A percentile compares a stretch with the other conserved stretches of the same genome.
Conservation (phyloP, 2,797 vertebrate genomes). For the Linurgus olivaceus region DNA sequence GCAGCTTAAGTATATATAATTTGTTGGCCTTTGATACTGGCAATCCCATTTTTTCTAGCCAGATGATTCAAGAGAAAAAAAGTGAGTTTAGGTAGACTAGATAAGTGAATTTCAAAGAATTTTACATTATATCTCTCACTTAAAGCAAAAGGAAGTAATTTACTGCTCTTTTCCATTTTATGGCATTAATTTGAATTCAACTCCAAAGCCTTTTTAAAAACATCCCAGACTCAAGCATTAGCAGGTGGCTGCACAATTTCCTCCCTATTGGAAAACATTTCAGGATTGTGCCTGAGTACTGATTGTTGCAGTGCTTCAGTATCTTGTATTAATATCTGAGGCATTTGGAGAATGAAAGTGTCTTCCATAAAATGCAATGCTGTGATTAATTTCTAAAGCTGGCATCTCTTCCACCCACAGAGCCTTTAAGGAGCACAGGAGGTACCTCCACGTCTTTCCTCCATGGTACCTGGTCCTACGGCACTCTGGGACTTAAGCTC, state of each 20-base stretch:
- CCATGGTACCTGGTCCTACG: rapidly evolving
- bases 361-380: not conserved
- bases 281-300: not conserved
- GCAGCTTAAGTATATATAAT: not conserved
- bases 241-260: not conserved
- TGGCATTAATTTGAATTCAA: not conserved
- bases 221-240: not conserved
- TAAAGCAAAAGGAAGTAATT: not conserved
- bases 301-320: not conserved
- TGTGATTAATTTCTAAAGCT: not conserved
- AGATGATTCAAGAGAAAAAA: not conserved
- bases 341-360: too few relatives aligned
- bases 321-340: not conserved
- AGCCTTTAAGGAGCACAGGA: not conserved
- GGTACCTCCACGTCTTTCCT: not conserved
- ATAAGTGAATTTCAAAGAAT: not conserved
- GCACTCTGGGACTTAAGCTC: not conserved
- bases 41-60: not conserved
- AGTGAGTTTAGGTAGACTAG: not conserved
- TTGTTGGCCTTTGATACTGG: not conserved
- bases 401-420: not conserved
- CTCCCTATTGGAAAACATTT: not conserved
- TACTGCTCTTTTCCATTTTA: not conserved
- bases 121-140: not conserved
- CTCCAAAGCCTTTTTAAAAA: not conserved